Evolutionary conservation across 2,797 vertebrate species (phyloP), one percentile per base, ranked within the genome.

Genomic region (Craterocephalus amniculus): DNA sequence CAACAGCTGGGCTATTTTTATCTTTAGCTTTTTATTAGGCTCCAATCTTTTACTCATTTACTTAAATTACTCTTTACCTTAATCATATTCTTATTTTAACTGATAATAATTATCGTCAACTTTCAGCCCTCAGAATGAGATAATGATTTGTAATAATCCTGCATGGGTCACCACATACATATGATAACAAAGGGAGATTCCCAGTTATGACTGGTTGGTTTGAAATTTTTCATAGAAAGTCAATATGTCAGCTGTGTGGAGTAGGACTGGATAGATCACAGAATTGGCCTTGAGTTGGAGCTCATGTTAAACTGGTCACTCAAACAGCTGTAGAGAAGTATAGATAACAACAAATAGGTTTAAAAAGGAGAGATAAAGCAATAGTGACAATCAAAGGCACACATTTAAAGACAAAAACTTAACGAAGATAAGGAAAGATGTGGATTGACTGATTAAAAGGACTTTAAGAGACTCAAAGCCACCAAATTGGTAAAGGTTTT

Each of bases 1-100:
- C 45, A 64, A 36, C 29, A 57, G 1, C 16, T 1, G 6, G 43
- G 35, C 63, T 86, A 74, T 80, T 80, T 83, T 63, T 82, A 71
- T 40, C 66, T 62, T 16, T 14, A 22, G 20, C 10, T 34, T 24
- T 56, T 67, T 1, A 26, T 20, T 12, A 34, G 26, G 0, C 45
- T 38, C 26, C 0, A n/a, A n/a, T n/a, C n/a, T n/a, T n/a, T n/a
- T n/a, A n/a, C n/a, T n/a, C n/a, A n/a, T n/a, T n/a, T n/a, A n/a
- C n/a, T 2, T 14, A 12, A 51, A 27, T 12, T 11, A 10, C 6
- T 48, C 20, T 48, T n/a, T 48, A 8, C 20, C 1, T 20, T 10
- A 11, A 22, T 3, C 7, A 22, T 22, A 22, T 48, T 48, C 8
- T n/a, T 22, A n/a, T n/a, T 20, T 48, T n/a, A 22, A 48, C 9